A percentile compares a stretch with the other conserved stretches of the same genome.
Evolutionary conservation across 2,113 vertebrate species (phyloP).

Genomic region (Alaudala cheleensis): DNA sequence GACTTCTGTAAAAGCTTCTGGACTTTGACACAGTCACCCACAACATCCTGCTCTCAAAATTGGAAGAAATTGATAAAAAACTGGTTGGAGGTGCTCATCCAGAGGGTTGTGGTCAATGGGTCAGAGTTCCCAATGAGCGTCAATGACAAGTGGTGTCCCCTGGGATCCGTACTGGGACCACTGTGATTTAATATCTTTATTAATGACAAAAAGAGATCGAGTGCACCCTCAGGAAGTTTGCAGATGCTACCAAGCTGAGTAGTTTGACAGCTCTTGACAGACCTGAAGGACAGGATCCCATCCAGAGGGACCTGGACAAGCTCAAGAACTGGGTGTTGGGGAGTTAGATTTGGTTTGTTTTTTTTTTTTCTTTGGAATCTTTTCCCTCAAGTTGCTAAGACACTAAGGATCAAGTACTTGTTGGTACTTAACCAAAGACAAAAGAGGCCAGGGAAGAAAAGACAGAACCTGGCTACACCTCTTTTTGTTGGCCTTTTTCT

Average conservation of each 20-base stretch:
- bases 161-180: fast-evolving
- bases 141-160: not conserved
- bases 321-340: not conserved
- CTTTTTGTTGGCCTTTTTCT: too few species aligned
- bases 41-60: not conserved
- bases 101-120: not conserved
- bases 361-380: too few species aligned
- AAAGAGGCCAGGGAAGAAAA: too few species aligned
- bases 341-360: too few species aligned
- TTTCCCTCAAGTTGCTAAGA: too few species aligned
- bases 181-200: not conserved
- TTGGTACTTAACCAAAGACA: too few species aligned
- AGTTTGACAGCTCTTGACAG: not conserved
- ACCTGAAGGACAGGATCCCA: not conserved
- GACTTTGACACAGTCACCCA: not conserved
- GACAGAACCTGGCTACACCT: too few species aligned
- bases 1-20: not conserved
- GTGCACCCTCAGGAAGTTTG: not conserved
- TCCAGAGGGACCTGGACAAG: not conserved
- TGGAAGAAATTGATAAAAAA: not conserved
- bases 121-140: not conserved
- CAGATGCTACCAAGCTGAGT: not conserved
- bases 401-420: too few species aligned
- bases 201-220: not conserved
- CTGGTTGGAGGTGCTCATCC: not conserved